Conservation (phyloP, 2,888 invertebrate genomes). For the Eubasilissa splendida region DNA sequence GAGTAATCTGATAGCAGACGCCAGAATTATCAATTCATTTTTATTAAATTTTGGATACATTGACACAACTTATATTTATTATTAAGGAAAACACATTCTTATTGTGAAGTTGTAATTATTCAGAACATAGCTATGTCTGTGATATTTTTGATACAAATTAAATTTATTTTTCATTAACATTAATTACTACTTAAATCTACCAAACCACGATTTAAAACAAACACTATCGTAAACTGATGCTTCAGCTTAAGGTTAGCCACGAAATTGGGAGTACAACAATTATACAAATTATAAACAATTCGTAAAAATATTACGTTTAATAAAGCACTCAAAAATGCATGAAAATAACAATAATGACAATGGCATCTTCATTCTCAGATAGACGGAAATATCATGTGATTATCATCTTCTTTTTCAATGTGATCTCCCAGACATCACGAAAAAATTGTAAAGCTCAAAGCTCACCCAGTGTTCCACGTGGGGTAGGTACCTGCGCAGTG, state of each 20-base stretch:
- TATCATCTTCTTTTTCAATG: conserved; percentile 15
- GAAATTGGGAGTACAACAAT: not conserved
- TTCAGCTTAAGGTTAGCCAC: not conserved
- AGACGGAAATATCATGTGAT: conserved; percentile 37
- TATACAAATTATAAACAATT: not conserved
- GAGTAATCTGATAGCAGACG: too few relatives aligned
- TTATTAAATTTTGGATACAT: too few relatives aligned
- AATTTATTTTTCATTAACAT: too few relatives aligned
- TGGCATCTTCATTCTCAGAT: not conserved
- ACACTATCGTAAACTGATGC: not conserved
- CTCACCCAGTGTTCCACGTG: conserved; percentile 12
- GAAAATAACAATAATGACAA: too few relatives aligned
- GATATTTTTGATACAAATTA: too few relatives aligned
- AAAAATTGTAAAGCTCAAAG: conserved; percentile 1
- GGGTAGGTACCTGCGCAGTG: conserved; percentile 6
- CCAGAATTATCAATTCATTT: too few relatives aligned
- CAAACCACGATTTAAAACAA: not conserved
- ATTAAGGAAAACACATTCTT: too few relatives aligned
- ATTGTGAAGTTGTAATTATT: too few relatives aligned
- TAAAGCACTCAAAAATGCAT: not conserved
- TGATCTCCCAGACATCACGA: conserved; percentile 28
- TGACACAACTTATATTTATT: too few relatives aligned
- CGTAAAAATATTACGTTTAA: not conserved
- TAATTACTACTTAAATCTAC: too few relatives aligned
- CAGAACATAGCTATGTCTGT: too few relatives aligned